phyloP scores from a whole-genome alignment of 2,888 invertebrate species.

The Orthosia cruda region DNA sequence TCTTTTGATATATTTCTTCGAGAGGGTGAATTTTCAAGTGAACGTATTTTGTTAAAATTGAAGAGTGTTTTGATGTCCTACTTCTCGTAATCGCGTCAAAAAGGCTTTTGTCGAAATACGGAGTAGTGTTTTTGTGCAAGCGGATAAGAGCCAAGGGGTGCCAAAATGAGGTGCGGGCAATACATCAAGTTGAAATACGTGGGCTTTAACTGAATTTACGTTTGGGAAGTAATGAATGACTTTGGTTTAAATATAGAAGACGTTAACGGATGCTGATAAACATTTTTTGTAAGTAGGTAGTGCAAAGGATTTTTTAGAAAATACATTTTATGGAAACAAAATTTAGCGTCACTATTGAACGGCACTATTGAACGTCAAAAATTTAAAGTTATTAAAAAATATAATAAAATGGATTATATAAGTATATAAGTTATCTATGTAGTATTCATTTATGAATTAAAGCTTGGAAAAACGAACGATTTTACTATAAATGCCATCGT shows the following conservation, averaged over 20 bases:
- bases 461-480: background rate
- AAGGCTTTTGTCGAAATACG: slow-evolving; percentile 29
- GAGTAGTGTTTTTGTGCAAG: slow-evolving; percentile 31
- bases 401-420: too few relatives aligned
- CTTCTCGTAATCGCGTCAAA: slow-evolving; percentile 42
- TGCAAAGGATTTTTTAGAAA: too few relatives aligned
- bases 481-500: background rate
- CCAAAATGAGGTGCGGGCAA: slow-evolving; percentile 25
- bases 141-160: slow-evolving; percentile 20
- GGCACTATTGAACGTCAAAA: too few relatives aligned
- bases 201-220: slow-evolving; percentile 36
- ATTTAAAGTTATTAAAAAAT: too few relatives aligned
- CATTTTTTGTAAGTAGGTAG: background rate
- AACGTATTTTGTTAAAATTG: slow-evolving; percentile 58
- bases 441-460: background rate
- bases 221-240: slow-evolving; percentile 13
- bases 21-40: slow-evolving; percentile 54
- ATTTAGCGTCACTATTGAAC: too few relatives aligned
- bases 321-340: too few relatives aligned
- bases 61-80: slow-evolving; percentile 49
- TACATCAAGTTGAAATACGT: slow-evolving; percentile 43
- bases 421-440: too few relatives aligned
- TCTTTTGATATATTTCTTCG: slow-evolving; percentile 59
- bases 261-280: slow-evolving; percentile 2
- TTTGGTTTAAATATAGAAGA: background rate